phyloP scores from a whole-genome alignment of 2,113 vertebrate species.

The Phalacrocorax carbo region DNA sequence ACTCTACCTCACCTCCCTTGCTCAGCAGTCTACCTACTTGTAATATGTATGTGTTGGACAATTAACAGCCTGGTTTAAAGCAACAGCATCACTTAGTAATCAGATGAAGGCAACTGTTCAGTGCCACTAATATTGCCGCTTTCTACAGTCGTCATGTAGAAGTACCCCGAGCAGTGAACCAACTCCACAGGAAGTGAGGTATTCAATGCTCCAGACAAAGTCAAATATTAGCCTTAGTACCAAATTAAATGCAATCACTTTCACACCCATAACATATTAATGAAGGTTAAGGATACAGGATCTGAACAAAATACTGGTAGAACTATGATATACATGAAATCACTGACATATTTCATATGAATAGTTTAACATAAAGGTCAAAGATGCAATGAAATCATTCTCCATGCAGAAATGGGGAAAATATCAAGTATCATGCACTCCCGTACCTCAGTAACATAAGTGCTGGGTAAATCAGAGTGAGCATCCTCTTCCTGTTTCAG shows the following conservation, averaged over 20 bases:
- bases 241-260: background rate
- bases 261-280: background rate
- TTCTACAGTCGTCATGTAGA: background rate
- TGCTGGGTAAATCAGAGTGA: slow-evolving; percentile 67
- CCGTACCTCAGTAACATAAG: slow-evolving; percentile 79
- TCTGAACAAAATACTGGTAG: background rate
- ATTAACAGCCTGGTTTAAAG: background rate
- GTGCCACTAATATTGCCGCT: background rate
- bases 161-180: background rate
- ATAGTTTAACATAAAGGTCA: background rate
- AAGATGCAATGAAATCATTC: background rate
- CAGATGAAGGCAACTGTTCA: background rate
- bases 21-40: background rate
- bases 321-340: background rate
- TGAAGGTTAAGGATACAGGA: background rate
- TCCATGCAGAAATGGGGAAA: background rate
- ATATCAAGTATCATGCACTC: background rate
- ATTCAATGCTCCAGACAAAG: background rate
- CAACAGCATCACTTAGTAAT: background rate
- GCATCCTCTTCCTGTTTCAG: slow-evolving; percentile 72
- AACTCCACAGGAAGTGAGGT: background rate
- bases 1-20: background rate
- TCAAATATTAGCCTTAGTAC: background rate
- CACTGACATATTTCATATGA: background rate
- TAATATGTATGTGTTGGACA: background rate